Evolutionary conservation across 2,113 vertebrate genomes (phyloP), one percentile per base, ranked within the genome.

Genomic region (Ptilorrhoa leucosticta): DNA sequence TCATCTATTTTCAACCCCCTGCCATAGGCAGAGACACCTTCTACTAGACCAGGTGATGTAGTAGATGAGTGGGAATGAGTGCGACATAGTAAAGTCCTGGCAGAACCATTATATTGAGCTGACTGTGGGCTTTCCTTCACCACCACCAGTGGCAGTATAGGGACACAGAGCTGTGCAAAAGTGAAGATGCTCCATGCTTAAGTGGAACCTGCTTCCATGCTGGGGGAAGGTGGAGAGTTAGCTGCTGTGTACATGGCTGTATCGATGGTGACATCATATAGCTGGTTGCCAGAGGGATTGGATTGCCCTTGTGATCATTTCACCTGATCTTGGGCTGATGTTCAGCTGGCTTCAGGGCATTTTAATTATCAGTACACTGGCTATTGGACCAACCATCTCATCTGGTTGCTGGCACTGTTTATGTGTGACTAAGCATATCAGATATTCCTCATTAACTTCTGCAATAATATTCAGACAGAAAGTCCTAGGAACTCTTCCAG

Each of bases 401-500:
- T 83, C 83, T 68, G 48, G 37, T 93, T 92, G 47, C 83, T 95
- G 93, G 96, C 90, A 93, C 45, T 40, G 2, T 75, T 88, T 81
- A 26, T 90, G 76, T 88, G 94, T 95, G 65, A 93, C 90, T 93
- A 95, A 81, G 68, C 92, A 79, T 94, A 94, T 97, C 94, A 94
- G 93, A 95, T 94, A 82, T 96, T 94, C 85, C 72, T 95, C 93
- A 95, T 96, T 96, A 96, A 93, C 92, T 96, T 96, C 56, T 95
- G 81, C 3, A 6, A 95, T 93, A 87, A 87, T 95, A 94, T 79
- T 95, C 89, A 93, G 85, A 92, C 92, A 96, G 90, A 96, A 95
- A 96, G 93, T 94, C 79, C 92, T 93, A 93, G 96, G 94, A 96
- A 92, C 65, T 89, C 88, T 96, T 97, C 96, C 96, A 97, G 80